A percentile compares a stretch with the other conserved stretches of the same genome.
Conservation (phyloP, 2,797 vertebrate genomes). For the Eulemur mongoz region DNA sequence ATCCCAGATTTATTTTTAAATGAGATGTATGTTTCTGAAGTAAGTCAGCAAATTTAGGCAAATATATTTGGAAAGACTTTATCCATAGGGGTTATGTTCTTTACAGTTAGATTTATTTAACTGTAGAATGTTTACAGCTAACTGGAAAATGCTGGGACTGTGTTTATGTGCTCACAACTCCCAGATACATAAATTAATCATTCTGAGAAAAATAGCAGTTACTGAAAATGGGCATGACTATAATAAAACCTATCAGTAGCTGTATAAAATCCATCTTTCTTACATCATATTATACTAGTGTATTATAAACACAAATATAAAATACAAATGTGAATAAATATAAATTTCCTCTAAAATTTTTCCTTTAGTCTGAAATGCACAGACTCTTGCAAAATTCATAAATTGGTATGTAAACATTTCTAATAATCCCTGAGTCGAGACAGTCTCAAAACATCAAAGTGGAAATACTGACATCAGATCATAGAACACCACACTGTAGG, state of each 20-base stretch:
- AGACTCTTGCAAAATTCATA: neutral
- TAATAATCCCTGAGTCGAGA: neutral
- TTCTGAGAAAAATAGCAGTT: conserved; percentile 20
- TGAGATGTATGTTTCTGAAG: neutral
- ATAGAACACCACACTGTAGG: neutral
- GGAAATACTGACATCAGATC: neutral
- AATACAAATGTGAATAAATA: neutral
- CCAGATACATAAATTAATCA: neutral
- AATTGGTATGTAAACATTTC: neutral
- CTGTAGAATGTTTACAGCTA: neutral
- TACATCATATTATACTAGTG: neutral
- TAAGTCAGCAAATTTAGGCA: conserved; percentile 12
- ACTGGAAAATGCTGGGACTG: neutral
- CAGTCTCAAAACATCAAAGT: neutral
- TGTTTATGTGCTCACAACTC: conserved; percentile 13
- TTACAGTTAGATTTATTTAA: conserved; percentile 33
- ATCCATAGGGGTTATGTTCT: neutral
- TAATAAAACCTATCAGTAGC: neutral
- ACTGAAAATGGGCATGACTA: neutral
- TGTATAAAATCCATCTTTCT: neutral
- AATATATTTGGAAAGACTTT: neutral
- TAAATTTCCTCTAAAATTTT: neutral
- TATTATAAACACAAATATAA: neutral
- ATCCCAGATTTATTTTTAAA: conserved; percentile 28
- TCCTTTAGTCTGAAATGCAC: neutral